Base-by-base conservation (phyloP, 2,888 invertebrate species). In the Chorisops tibialis region DNA sequence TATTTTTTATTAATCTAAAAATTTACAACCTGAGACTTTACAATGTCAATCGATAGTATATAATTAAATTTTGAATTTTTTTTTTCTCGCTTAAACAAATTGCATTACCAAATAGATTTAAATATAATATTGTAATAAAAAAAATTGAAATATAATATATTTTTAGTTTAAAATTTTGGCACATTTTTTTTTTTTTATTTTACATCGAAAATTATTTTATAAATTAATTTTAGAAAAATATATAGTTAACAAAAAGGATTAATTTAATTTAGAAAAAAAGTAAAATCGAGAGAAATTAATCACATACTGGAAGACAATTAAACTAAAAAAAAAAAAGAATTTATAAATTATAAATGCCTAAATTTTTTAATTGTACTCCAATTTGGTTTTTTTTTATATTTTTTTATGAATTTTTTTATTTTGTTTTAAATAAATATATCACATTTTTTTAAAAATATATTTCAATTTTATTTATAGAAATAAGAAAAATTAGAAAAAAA, bases 1-100 rank as follows among this genome's bases (percentile, higher is more conserved):
- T 30, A 30, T 41, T 54, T 54, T 16, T 43, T n/a, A 41, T 19
- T 54, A 54, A 16, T 18, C 43, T 54, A 43, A 54, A 41, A 21
- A 54, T 54, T 39, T 54, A 56, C 56, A 56, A 56, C 56, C 56
- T 56, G 56, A 56, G 56, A 45, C 24, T 56, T 22, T 56, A 24
- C 24, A 56, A 56, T 56, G 56, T 56, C 56, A 56, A 56, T 56
- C 56, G 43, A 56, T 56, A 56, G 56, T 30, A 56, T 16, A 14
- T 41, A 16, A n/a, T 14, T 7, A 7, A 21, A 21, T 47, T 16
- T 47, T 47, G 12, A 9, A 11, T 47, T 47, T 47, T 47, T 47
- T 47, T 4, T 19, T 48, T 48, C n/a, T n/a, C n/a, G n/a, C n/a
- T n/a, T n/a, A n/a, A n/a, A n/a, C n/a, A n/a, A n/a, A n/a, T n/a